Evolutionary conservation across 2,888 invertebrate genomes (phyloP).

Genomic region (Hirtodrosophila confusa): DNA sequence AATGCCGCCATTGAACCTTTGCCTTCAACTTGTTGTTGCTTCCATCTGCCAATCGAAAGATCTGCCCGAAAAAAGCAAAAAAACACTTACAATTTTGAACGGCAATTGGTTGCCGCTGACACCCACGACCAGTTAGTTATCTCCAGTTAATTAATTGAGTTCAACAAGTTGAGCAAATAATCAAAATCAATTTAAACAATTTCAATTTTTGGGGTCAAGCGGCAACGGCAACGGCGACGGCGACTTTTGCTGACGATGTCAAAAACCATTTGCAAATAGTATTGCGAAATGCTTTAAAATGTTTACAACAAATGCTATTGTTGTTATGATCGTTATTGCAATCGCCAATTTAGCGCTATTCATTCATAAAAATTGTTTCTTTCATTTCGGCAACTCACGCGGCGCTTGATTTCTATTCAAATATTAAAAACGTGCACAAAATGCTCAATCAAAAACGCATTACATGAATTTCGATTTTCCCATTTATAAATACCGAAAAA

Average conservation of each 20-base stretch:
- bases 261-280: slow-evolving; percentile 43
- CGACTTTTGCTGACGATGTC: slow-evolving; percentile 41
- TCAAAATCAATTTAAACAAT: slow-evolving; percentile 77
- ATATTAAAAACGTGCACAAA: slow-evolving; percentile 53
- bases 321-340: slow-evolving; percentile 29
- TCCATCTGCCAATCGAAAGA: too few relatives aligned
- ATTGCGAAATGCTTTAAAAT: slow-evolving; percentile 66
- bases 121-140: slow-evolving; percentile 74
- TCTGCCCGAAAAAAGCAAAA: too few relatives aligned
- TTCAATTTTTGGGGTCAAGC: slow-evolving; percentile 72
- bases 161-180: slow-evolving; percentile 80
- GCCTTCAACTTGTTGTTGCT: too few relatives aligned
- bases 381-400: slow-evolving; percentile 64
- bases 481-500: slow-evolving; percentile 16
- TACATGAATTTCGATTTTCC: slow-evolving; percentile 68
- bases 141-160: slow-evolving; percentile 81
- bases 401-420: slow-evolving; percentile 60
- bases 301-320: slow-evolving; percentile 14
- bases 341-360: slow-evolving; percentile 70
- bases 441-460: slow-evolving; percentile 74
- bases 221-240: slow-evolving; percentile 26
- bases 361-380: slow-evolving; percentile 67
- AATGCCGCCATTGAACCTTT: slow-evolving; percentile 9
- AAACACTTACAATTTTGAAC: neutral
- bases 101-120: slow-evolving; percentile 58